These are phyloP conservation scores for Hoplostethus atlanticus DNA, from an alignment of 2,797 vertebrate genomes.

Conservation along the genomic window DNA sequence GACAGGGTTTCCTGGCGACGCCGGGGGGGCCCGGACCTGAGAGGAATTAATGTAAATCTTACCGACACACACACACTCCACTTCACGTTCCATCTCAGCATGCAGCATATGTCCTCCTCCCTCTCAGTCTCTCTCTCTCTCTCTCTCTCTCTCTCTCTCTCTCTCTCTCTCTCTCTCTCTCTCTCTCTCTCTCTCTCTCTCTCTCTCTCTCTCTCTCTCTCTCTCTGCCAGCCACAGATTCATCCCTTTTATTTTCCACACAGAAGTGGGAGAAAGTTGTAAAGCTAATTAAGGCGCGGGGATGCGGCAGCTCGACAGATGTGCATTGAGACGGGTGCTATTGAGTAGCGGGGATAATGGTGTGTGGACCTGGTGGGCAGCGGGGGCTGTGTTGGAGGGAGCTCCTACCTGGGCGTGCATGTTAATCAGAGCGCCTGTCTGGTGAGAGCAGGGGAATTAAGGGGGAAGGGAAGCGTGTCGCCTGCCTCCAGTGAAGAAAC, in stretches of 20 bases:
- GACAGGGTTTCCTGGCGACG: slow-evolving; percentile 49
- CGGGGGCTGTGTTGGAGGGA: slow-evolving; percentile 69
- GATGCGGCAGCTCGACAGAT: slow-evolving; percentile 75
- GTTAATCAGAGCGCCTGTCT: slow-evolving; percentile 79
- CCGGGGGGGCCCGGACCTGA: slow-evolving; percentile 37
- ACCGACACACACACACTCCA: slow-evolving; percentile 20
- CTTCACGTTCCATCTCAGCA: slow-evolving; percentile 59
- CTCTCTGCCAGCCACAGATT: slow-evolving; percentile 54
- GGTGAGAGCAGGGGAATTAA: slow-evolving; percentile 74
- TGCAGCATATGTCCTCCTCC: slow-evolving; percentile 56
- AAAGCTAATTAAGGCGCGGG: slow-evolving; percentile 78
- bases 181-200: slow-evolving; percentile 7
- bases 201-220: slow-evolving; percentile 19
- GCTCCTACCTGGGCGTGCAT: slow-evolving; percentile 80
- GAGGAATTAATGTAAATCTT: slow-evolving; percentile 57
- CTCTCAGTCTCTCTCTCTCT: slow-evolving; percentile 19
- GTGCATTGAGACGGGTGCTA: slow-evolving; percentile 72
- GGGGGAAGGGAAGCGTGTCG: slow-evolving; percentile 77
- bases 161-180: slow-evolving; percentile 29
- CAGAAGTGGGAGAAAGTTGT: slow-evolving; percentile 72
- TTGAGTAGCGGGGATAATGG: slow-evolving; percentile 77
- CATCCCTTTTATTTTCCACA: slow-evolving; percentile 65
- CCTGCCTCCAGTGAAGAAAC: slow-evolving; percentile 74
- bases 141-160: slow-evolving; percentile 9
- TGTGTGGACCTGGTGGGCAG: slow-evolving; percentile 71